Conservation (phyloP, 2,113 vertebrate species). For the Scomber colias region DNA sequence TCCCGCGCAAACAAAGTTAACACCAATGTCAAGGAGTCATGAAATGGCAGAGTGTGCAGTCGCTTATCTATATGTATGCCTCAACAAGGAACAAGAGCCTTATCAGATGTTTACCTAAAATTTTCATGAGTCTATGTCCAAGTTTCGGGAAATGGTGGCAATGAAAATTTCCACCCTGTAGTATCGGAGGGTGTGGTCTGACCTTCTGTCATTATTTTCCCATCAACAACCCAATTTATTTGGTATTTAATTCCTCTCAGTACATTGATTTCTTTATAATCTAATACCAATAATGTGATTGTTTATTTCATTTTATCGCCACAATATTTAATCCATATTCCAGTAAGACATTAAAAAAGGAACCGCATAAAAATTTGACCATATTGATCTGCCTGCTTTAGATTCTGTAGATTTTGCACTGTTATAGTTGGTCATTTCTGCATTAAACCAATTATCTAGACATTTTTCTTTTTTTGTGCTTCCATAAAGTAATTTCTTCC, state of each 20-base stretch:
- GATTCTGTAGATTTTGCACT: too few species aligned
- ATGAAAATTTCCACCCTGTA: conserved; percentile 15
- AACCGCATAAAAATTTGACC: too few species aligned
- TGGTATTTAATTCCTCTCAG: too few species aligned
- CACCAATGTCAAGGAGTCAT: conserved; percentile 15
- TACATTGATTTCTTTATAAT: too few species aligned
- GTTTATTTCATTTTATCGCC: background rate
- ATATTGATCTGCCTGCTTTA: too few species aligned
- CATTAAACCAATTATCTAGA: too few species aligned
- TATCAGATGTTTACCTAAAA: conserved; percentile 74
- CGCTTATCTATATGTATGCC: conserved; percentile 57
- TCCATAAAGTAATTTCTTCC: too few species aligned
- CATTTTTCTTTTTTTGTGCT: too few species aligned
- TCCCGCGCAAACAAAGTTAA: conserved; percentile 16
- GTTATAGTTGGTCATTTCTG: too few species aligned
- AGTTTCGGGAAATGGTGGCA: conserved; percentile 57
- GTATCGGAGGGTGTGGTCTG: conserved; percentile 27
- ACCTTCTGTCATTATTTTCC: conserved; percentile 11
- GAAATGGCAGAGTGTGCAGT: conserved; percentile 49
- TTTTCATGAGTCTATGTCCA: conserved; percentile 41
- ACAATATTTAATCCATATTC: background rate
- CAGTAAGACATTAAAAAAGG: too few species aligned
- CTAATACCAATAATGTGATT: background rate
- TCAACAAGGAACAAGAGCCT: conserved; percentile 54
- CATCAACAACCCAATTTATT: conserved; percentile 8